These are phyloP conservation scores for Microtus montanus DNA, from an alignment of 2,113 vertebrate genomes.

Conservation along the genomic window DNA sequence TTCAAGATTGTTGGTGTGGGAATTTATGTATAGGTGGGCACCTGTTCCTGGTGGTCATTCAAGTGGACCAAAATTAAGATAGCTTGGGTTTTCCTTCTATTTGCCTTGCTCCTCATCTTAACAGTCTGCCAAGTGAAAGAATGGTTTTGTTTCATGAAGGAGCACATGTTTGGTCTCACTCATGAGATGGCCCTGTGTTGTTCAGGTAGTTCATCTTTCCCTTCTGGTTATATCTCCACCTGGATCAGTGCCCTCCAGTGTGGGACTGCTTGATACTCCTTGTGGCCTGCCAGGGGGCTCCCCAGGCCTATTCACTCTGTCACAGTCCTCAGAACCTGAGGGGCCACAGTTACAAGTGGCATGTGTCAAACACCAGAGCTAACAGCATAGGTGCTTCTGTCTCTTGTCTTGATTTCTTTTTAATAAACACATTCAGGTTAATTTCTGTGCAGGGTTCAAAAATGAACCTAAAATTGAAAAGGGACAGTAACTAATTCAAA, in stretches of 20 bases:
- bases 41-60: not conserved
- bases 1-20: not conserved
- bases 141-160: not conserved
- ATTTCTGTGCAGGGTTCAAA: not conserved
- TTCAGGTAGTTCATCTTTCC: not conserved
- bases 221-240: not conserved
- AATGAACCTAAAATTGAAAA: not conserved
- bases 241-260: not conserved
- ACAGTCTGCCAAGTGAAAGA: not conserved
- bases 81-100: not conserved
- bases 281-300: not conserved
- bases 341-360: accelerated
- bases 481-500: slow-evolving; percentile 66
- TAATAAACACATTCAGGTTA: not conserved
- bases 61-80: not conserved
- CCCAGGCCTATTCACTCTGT: accelerated
- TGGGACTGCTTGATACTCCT: too few species aligned
- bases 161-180: not conserved
- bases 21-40: not conserved
- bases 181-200: not conserved
- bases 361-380: not conserved
- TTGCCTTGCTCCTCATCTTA: not conserved
- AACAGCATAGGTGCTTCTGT: accelerated
- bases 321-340: accelerated
- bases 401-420: not conserved